A percentile compares a stretch with the other conserved stretches of the same genome.
phyloP scores from a whole-genome alignment of 2,888 invertebrate species.

The Aleiodes alternator region DNA sequence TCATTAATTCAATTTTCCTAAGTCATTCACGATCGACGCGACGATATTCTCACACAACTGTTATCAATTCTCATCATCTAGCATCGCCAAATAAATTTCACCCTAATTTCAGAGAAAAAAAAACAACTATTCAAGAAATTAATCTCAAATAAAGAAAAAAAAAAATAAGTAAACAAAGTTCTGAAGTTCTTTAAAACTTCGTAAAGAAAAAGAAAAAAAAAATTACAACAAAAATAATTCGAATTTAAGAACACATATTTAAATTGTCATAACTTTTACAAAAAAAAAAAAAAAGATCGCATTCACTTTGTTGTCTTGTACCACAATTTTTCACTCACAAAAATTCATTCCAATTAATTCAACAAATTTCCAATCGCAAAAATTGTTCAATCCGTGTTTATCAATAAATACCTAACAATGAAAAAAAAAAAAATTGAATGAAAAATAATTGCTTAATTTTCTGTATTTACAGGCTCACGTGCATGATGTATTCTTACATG shows the following conservation, averaged over 20 bases:
- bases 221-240: too few species aligned
- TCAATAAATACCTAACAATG: conserved; percentile 11
- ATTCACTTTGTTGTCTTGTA: neutral
- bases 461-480: conserved; percentile 90
- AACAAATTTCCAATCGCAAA: too few species aligned
- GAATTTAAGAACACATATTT: neutral
- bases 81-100: conserved; percentile 30
- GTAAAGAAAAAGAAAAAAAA: too few species aligned
- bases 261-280: neutral
- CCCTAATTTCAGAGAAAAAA: neutral
- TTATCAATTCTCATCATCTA: conserved; percentile 29
- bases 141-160: conserved; percentile 28
- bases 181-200: neutral
- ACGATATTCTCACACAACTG: too few species aligned
- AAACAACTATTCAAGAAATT: conserved; percentile 13
- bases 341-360: too few species aligned
- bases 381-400: conserved; percentile 1
- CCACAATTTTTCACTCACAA: too few species aligned
- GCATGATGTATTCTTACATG: conserved; percentile 94
- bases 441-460: conserved; percentile 77
- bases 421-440: conserved; percentile 15
- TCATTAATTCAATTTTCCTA: conserved; percentile 21
- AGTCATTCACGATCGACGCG: conserved; percentile 6
- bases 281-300: neutral
- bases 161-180: conserved; percentile 20